Evolutionary conservation across 2,797 vertebrate species (phyloP).

Genomic region (Salmo trutta): DNA sequence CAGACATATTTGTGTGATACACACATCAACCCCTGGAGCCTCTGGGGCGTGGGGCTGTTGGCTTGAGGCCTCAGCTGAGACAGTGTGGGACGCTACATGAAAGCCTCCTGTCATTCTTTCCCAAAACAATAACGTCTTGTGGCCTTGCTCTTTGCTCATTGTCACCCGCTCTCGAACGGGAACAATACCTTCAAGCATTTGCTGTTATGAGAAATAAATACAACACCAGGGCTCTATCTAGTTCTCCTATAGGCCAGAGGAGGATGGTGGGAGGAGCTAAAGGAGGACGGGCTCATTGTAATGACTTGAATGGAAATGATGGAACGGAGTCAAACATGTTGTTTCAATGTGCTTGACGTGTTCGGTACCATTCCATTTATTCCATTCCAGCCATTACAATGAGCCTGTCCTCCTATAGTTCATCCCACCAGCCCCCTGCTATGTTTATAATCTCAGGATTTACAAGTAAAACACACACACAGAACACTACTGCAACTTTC

Average conservation of each 20-base stretch:
- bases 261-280: too few relatives aligned
- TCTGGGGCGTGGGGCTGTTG: background rate
- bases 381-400: too few relatives aligned
- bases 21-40: background rate
- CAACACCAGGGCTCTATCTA: background rate
- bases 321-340: too few relatives aligned
- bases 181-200: background rate
- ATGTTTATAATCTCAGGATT: background rate
- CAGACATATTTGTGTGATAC: slow-evolving; percentile 52
- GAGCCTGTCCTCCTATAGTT: too few relatives aligned
- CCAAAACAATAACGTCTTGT: background rate
- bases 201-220: background rate
- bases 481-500: background rate
- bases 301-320: too few relatives aligned
- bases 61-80: background rate
- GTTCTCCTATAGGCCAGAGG: background rate
- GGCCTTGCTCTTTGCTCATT: background rate
- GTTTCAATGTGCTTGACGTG: too few relatives aligned
- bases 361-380: too few relatives aligned
- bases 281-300: too few relatives aligned
- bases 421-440: too few relatives aligned
- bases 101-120: background rate
- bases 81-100: background rate
- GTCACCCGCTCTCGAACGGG: background rate
- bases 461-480: background rate